Conservation (phyloP, 2,888 invertebrate genomes). For the Cenopis cana region DNA sequence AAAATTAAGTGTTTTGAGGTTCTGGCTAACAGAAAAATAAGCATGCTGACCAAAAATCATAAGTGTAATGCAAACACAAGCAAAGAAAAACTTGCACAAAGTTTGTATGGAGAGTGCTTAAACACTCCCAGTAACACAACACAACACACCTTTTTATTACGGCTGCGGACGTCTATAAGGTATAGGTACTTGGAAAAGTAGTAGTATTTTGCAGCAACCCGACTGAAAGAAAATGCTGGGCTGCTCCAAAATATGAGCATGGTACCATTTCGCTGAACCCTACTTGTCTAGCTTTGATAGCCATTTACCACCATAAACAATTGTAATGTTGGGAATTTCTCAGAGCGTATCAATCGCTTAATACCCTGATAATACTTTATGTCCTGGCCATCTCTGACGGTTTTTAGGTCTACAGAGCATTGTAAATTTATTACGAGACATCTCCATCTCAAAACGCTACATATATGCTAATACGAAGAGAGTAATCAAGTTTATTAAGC, state of each 20-base stretch:
- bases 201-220: too few relatives aligned
- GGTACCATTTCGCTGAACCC: neutral
- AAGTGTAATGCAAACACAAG: too few relatives aligned
- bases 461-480: slow-evolving; percentile 59
- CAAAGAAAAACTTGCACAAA: too few relatives aligned
- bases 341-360: too few relatives aligned
- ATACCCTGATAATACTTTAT: too few relatives aligned
- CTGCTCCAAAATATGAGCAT: neutral
- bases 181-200: neutral
- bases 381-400: slow-evolving; percentile 45
- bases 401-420: slow-evolving; percentile 52
- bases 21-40: too few relatives aligned
- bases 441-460: slow-evolving; percentile 61
- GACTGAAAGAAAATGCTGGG: neutral
- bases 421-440: slow-evolving; percentile 63
- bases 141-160: neutral
- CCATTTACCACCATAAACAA: too few relatives aligned
- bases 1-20: too few relatives aligned
- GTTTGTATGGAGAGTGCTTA: too few relatives aligned
- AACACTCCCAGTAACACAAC: neutral
- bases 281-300: neutral
- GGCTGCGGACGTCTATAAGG: neutral
- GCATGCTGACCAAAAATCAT: too few relatives aligned
- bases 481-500: slow-evolving; percentile 58
- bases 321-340: too few relatives aligned